Evolutionary conservation across 2,797 vertebrate species (phyloP), one percentile per base, ranked within the genome.

Genomic region (Myotis myotis): DNA sequence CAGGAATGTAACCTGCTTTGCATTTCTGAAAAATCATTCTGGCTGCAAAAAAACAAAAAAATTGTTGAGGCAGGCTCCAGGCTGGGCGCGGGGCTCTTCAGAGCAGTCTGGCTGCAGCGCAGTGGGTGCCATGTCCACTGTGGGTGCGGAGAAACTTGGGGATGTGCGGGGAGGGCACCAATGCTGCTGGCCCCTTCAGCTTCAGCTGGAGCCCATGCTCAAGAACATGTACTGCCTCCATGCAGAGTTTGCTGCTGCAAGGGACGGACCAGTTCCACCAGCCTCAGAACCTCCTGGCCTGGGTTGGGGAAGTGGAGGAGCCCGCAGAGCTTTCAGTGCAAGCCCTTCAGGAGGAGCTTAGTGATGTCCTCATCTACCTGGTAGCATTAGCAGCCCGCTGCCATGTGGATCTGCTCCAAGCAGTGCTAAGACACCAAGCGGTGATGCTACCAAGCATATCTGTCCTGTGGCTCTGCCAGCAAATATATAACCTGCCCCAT

Each of bases 261-360:
- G 99, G 15, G 98, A 99, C 98, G 99, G 98, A 98, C 64, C 98
- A 99, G 97, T 99, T 99, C 87, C 99, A 99, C 94, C 98, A 99
- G 96, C 99, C 99, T 57, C 98, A 99, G 76, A 99, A 99, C 96
- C 98, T 99, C 0, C 97, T 99, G 74, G 99, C 99, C 2, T 96
- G 99, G 97, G 99, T 99, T 0, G 99, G 99, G 0, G 99, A 99
- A 96, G 99, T 99, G 8, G 99, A 99, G 0, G 99, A 99, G 94
- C 97, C 99, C 93, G 96, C 99, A 3, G 99, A 99, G 97, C 98
- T 99, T 99, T 96, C 99, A 99, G 98, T 99, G 99, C 99, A 98
- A 98, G 3, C 98, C 99, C 98, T 99, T 51, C 98, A 98, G 0
- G 99, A 99, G 3, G 99, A 99, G 76, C 99, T 99, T 9, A 99